Evolutionary conservation across 2,797 vertebrate genomes (phyloP), one percentile per base, ranked within the genome.

Genomic region (Falco cherrug): DNA sequence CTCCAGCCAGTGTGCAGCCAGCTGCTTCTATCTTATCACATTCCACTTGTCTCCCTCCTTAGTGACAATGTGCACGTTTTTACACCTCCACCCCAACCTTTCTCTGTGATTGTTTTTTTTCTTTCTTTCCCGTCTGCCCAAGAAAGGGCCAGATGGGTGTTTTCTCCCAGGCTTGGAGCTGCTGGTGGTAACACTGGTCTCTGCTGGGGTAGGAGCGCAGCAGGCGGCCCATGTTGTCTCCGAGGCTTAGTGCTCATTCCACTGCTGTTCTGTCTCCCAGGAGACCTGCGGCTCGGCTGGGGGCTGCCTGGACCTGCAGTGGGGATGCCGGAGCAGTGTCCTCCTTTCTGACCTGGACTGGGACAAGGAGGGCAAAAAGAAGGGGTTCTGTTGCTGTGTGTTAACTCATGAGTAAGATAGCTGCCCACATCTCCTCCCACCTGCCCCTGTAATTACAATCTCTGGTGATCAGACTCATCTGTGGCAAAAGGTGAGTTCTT

Each of bases 241-340:
- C 3, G 0, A 11, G 53, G 8, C 3, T 6, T 28, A 3, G 29
- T 64, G 74, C 26, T 21, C 1, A 0, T 61, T 35, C 41, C 0
- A 0, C 17, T 73, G 31, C 63, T 0, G 0, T 45, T 21, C 35
- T 33, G 2, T 24, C 1, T 0, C 8, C 16, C 2, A 0, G 37
- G 25, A 43, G 16, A 14, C 24, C 51, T 5, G 21, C 0, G 5
- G 39, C 61, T 35, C 1, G 2, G 22, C 35, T 1, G 2, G 35
- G 68, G 51, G 25, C 68, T 45, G 21, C 64, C 56, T 48, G 47
- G 39, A 3, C 19, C 57, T 11, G 21, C 16, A 2, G 57, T 8
- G 12, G 48, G 71, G 78, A 3, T 50, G 22, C 35, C 33, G 43
- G 11, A 11, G 28, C 50, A 24, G n/a, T 9, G 0, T 26, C 24